Evolutionary conservation across 2,888 invertebrate genomes (phyloP).

Genomic region (Pollenia amentaria): DNA sequence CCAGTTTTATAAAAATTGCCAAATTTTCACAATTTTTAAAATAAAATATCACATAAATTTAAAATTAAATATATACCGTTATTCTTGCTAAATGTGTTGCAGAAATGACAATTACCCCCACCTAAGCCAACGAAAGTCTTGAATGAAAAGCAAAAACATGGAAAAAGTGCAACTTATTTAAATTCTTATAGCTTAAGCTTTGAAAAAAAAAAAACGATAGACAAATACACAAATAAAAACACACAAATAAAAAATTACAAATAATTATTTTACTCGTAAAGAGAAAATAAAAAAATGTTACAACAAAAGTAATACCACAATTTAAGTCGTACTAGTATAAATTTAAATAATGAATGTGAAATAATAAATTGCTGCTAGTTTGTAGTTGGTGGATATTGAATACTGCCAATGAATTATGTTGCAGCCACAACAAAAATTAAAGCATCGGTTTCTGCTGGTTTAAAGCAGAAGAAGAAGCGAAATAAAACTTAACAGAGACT

Average conservation of each 20-base stretch:
- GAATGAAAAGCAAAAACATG: slow-evolving; percentile 13
- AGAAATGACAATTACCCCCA: background rate
- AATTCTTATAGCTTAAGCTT: slow-evolving; percentile 28
- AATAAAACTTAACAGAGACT: slow-evolving; percentile 20
- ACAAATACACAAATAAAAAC: slow-evolving; percentile 12
- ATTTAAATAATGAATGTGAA: slow-evolving; percentile 58
- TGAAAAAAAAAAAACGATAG: background rate
- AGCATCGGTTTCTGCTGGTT: background rate
- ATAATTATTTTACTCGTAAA: slow-evolving; percentile 1
- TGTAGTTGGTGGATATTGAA: slow-evolving; percentile 14
- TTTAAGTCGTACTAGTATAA: slow-evolving; percentile 8
- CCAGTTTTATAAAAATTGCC: no score
- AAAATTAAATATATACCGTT: background rate
- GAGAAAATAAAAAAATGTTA: background rate
- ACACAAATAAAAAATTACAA: slow-evolving; percentile 7
- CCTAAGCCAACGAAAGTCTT: background rate
- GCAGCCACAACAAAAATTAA: slow-evolving; percentile 55
- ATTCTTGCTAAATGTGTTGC: background rate
- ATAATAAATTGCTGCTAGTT: slow-evolving; percentile 1
- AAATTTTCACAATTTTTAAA: no score
- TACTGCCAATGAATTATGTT: slow-evolving; percentile 68
- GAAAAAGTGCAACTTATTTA: slow-evolving; percentile 54
- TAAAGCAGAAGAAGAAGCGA: slow-evolving; percentile 32
- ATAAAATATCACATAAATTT: no score
- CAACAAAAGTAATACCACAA: background rate